A percentile compares a stretch with the other conserved stretches of the same genome.
phyloP scores from a whole-genome alignment of 2,797 vertebrate genomes.

The Sebastes alutus region DNA sequence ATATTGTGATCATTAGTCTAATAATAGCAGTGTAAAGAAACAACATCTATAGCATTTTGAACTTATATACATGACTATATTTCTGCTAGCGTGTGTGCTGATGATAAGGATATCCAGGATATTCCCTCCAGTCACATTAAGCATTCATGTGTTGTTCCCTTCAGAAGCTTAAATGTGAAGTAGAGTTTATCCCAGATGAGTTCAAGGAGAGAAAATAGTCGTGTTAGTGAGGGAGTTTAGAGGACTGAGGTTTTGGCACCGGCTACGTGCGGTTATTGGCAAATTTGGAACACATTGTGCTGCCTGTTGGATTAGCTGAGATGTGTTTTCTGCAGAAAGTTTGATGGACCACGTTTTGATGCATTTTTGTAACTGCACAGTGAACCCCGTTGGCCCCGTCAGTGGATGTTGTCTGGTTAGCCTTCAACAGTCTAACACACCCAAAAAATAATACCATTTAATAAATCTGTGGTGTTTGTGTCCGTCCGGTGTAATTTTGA shows the following conservation, averaged over 20 bases:
- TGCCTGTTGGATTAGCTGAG: conserved; percentile 3
- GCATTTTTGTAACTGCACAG: neutral
- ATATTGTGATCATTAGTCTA: neutral
- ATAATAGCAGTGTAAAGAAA: neutral
- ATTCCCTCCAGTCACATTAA: neutral
- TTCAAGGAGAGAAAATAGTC: conserved; percentile 33
- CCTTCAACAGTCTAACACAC: neutral
- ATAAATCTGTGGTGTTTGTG: conserved; percentile 6
- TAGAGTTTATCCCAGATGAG: conserved; percentile 17
- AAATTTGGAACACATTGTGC: conserved; percentile 34
- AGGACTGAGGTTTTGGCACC: conserved; percentile 29
- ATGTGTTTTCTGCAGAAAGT: conserved; percentile 17
- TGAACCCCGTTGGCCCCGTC: neutral
- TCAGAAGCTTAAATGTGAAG: conserved; percentile 8
- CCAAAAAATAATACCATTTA: neutral
- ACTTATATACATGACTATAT: neutral
- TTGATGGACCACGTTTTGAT: conserved; percentile 1
- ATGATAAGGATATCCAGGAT: neutral
- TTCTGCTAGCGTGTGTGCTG: neutral
- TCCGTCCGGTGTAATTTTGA: conserved; percentile 7
- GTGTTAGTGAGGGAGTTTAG: conserved; percentile 17
- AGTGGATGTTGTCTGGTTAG: neutral
- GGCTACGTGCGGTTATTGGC: conserved; percentile 22
- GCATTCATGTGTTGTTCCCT: neutral
- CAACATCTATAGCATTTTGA: neutral